Base-by-base conservation (phyloP, 2,888 invertebrate genomes). In the Synergus laeviventris region DNA sequence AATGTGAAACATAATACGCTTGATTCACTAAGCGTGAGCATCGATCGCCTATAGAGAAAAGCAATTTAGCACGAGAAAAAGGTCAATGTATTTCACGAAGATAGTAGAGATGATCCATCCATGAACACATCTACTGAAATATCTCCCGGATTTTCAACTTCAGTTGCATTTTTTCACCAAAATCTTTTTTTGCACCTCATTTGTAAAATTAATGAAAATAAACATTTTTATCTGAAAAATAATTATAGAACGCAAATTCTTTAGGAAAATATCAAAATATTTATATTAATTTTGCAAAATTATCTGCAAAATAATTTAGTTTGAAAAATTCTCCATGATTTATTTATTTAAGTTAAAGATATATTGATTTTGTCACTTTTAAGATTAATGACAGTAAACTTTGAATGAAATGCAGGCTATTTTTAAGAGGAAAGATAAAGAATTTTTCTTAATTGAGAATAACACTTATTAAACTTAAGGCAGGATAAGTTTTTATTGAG, bases 31-130 rank as follows among this genome's bases (percentile, higher is more conserved):
- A 49, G n/a, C 16, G 49, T 24, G 21, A 0, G n/a, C 31, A 70
- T 70, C 70, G 70, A 70, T 70, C 49, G 31, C 38, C 3, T 11
- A n/a, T n/a, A 39, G 18, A 14, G 45, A 49, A 24, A 45, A 70
- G 70, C n/a, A 70, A 31, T 31, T 70, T 49, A 14, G 49, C 49
- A 24, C 36, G 36, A 31, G 16, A 31, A n/a, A 70, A 18, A 42
- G 49, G 49, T 70, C 70, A 70, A 70, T 45, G 24, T 70, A 36
- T 70, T 70, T 70, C 9, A 49, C 45, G 31, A 70, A 49, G 70
- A 31, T 49, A 70, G 49, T 70, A 70, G n/a, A 49, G 31, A n/a
- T 31, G 70, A 31, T 45, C 45, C 21, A 24, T 49, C 70, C 16
- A 31, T 70, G 8, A 49, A 45, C 24, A 36, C 18, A n/a, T 62